These are phyloP conservation scores for Punctoribates punctum DNA, from an alignment of 2,888 invertebrate species.

Conservation along the genomic window DNA sequence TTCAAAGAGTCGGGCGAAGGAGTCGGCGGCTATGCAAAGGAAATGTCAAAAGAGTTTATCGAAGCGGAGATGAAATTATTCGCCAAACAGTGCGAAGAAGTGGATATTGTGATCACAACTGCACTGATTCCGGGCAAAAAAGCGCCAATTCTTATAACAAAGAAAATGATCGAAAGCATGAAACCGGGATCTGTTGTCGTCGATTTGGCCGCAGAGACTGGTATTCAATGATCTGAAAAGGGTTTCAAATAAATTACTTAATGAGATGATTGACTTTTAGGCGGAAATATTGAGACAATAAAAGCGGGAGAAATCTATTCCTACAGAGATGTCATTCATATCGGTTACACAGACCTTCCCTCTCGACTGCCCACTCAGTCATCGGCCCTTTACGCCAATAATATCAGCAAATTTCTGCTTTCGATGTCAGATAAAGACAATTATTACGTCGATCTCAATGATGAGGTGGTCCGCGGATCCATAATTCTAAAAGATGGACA, in stretches of 20 bases:
- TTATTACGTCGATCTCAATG: slow-evolving; percentile 72
- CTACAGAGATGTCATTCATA: slow-evolving; percentile 70
- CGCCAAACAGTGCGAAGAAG: slow-evolving; percentile 76
- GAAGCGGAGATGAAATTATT: slow-evolving; percentile 79
- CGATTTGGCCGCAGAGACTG: slow-evolving; percentile 81
- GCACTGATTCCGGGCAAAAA: slow-evolving; percentile 82
- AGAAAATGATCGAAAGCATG: slow-evolving; percentile 74
- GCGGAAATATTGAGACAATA: slow-evolving; percentile 79
- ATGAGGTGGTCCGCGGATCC: slow-evolving; percentile 80
- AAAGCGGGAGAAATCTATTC: slow-evolving; percentile 69
- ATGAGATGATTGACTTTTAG: not conserved
- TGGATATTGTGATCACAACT: slow-evolving; percentile 82
- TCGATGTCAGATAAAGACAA: slow-evolving; percentile 71
- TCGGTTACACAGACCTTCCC: slow-evolving; percentile 79
- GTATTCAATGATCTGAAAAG: not conserved
- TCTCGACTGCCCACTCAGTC: slow-evolving; percentile 80
- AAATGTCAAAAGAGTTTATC: slow-evolving; percentile 79
- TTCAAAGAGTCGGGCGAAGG: slow-evolving; percentile 62
- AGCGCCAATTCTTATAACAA: slow-evolving; percentile 73
- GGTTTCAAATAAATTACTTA: not conserved
- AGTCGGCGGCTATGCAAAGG: slow-evolving; percentile 75
- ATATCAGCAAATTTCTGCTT: slow-evolving; percentile 78
- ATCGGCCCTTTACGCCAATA: slow-evolving; percentile 82
- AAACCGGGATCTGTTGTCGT: slow-evolving; percentile 84
- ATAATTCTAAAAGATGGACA: slow-evolving; percentile 71